phyloP scores from a whole-genome alignment of 1,140 invertebrate genomes.

The Eurosta solidaginis region DNA sequence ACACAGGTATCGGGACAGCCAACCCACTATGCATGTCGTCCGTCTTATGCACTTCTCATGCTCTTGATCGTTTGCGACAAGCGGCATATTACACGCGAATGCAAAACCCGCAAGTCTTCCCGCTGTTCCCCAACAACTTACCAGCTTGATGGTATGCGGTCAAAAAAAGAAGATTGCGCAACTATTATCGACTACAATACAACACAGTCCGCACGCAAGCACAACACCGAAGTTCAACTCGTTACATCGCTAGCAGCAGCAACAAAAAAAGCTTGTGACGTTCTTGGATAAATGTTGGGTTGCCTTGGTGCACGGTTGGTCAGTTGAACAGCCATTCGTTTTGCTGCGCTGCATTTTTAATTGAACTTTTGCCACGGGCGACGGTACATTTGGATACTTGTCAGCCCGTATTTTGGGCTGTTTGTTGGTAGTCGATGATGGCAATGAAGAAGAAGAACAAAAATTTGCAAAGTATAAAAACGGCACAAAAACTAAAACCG shows the following conservation, averaged over 20 bases:
- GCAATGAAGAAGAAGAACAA: not conserved
- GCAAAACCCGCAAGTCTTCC: too few species aligned
- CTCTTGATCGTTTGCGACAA: not conserved
- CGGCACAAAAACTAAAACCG: not conserved
- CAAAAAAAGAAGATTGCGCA: too few species aligned
- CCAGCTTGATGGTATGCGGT: not conserved
- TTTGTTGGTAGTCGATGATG: too few species aligned
- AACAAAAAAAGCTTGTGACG: not conserved
- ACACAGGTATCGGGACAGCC: too few species aligned
- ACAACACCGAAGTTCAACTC: not conserved
- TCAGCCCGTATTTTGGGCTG: slow-evolving; percentile 14
- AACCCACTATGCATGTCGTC: not conserved
- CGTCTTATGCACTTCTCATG: not conserved
- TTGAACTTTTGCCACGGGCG: slow-evolving; percentile 22
- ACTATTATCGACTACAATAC: too few species aligned
- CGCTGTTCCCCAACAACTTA: too few species aligned
- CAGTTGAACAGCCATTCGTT: not conserved
- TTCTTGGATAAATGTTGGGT: not conserved
- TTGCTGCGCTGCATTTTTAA: slow-evolving; percentile 18
- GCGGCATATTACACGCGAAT: not conserved
- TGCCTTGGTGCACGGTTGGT: not conserved
- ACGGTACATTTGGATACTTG: slow-evolving; percentile 6
- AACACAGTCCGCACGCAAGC: not conserved
- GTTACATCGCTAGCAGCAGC: not conserved
- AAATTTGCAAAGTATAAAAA: not conserved